These are phyloP conservation scores for Andrena camellia DNA, from an alignment of 2,888 invertebrate genomes.

Conservation along the genomic window DNA sequence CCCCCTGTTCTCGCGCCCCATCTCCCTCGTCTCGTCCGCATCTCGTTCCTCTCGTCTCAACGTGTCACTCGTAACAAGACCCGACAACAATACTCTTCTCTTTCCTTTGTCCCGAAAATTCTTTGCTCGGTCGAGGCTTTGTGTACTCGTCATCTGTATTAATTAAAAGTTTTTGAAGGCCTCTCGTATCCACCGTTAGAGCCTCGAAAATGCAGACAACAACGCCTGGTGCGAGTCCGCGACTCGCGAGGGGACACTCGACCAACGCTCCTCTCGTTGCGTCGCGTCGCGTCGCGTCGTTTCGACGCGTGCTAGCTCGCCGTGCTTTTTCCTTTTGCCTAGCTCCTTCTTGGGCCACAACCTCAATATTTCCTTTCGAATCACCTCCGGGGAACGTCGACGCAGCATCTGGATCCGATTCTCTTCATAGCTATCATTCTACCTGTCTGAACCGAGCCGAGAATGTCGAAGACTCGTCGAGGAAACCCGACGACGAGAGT, in stretches of 20 bases:
- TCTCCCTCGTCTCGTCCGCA: constrained; percentile 20
- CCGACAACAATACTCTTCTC: constrained; percentile 79
- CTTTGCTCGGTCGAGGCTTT: constrained; percentile 74
- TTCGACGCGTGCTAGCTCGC: constrained; percentile 7
- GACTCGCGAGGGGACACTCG: not conserved
- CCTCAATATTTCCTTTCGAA: constrained; percentile 13
- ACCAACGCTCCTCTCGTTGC: not conserved
- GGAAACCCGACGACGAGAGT: not conserved
- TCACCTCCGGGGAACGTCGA: constrained; percentile 11
- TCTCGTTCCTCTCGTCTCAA: constrained; percentile 63
- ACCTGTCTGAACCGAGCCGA: not conserved
- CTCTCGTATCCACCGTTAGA: constrained; percentile 62
- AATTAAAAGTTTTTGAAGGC: constrained; percentile 81
- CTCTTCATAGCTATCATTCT: not conserved
- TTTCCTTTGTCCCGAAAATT: constrained; percentile 77
- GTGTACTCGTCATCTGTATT: constrained; percentile 78
- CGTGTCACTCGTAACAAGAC: constrained; percentile 80
- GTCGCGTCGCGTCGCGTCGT: not conserved
- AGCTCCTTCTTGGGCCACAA: not conserved
- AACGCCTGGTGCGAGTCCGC: constrained; percentile 35
- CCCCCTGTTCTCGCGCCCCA: constrained; percentile 27
- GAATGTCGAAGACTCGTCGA: not conserved
- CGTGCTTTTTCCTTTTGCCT: not conserved
- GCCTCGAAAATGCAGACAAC: constrained; percentile 63
- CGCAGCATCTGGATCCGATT: constrained; percentile 32